phyloP scores from a whole-genome alignment of 2,113 vertebrate genomes.

The Felis chaus region DNA sequence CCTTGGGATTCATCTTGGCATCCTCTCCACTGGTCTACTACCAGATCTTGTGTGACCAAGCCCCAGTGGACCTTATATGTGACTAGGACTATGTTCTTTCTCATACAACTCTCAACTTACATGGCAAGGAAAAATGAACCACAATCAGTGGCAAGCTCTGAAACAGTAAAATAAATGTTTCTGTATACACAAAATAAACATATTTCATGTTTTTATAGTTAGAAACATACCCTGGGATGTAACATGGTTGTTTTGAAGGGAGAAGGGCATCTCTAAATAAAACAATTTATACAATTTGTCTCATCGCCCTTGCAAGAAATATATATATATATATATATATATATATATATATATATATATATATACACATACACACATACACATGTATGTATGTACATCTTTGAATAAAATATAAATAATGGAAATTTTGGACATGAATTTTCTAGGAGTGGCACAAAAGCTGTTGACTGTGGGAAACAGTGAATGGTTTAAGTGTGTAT shows the following conservation, averaged over 20 bases:
- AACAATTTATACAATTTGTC: background rate
- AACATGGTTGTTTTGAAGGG: background rate
- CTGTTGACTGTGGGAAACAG: background rate
- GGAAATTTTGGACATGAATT: background rate
- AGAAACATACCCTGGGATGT: background rate
- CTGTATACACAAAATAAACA: background rate
- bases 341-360: background rate
- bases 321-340: no score
- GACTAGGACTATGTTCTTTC: background rate
- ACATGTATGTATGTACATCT: background rate
- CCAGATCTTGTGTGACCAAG: background rate
- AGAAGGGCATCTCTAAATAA: background rate
- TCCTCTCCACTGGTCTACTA: fast-evolving
- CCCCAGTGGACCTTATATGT: background rate
- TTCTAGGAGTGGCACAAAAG: background rate
- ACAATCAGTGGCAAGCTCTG: background rate
- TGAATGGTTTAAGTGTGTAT: background rate
- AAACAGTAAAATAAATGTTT: background rate
- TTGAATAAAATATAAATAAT: background rate
- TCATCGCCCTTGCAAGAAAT: background rate
- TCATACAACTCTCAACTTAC: background rate
- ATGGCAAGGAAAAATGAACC: background rate
- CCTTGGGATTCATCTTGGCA: background rate
- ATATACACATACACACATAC: background rate
- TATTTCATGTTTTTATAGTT: background rate